phyloP scores from a whole-genome alignment of 1,140 invertebrate species.

The Lepidurus apus region DNA sequence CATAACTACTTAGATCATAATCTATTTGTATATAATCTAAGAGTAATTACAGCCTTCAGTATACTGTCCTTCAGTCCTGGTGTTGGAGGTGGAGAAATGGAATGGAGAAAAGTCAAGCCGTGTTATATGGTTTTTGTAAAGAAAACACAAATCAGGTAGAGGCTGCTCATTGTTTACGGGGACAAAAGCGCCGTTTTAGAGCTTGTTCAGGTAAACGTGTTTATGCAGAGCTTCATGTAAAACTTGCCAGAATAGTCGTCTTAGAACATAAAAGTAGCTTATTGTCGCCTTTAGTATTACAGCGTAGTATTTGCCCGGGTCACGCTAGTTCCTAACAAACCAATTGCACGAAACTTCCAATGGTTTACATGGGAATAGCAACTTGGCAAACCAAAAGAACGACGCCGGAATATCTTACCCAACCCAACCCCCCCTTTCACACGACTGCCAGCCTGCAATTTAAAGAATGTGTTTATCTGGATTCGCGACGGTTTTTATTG shows the following conservation, averaged over 20 bases:
- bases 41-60: no score
- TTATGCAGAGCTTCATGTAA: no score
- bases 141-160: no score
- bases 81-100: no score
- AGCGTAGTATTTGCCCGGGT: background rate
- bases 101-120: no score
- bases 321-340: background rate
- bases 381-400: background rate
- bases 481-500: background rate
- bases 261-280: background rate
- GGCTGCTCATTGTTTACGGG: no score
- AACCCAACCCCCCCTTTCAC: background rate
- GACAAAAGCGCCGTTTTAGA: no score
- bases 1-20: no score
- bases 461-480: background rate
- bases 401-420: background rate
- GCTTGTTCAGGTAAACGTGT: no score
- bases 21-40: no score
- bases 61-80: no score
- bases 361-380: background rate
- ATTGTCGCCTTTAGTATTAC: background rate
- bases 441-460: background rate
- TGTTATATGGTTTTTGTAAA: no score
- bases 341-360: background rate
- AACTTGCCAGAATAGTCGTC: background rate